phyloP scores from a whole-genome alignment of 2,797 vertebrate species.

The Syngnathus rostellatus region DNA sequence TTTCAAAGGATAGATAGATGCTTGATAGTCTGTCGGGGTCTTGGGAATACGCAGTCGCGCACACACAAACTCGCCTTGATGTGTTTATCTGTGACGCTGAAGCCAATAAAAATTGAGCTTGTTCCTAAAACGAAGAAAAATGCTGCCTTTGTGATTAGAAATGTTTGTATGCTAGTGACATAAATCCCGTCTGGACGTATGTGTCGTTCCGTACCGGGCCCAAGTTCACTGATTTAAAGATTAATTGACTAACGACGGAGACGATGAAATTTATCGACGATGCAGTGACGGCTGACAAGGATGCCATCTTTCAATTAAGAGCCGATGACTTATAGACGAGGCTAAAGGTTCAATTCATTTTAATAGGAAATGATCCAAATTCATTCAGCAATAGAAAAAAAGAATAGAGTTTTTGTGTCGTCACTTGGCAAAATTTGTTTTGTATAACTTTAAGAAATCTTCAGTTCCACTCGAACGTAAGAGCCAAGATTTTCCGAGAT shows the following conservation, averaged over 20 bases:
- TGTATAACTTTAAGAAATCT: constrained; percentile 12
- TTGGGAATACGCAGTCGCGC: constrained; percentile 85
- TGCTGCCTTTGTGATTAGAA: neutral
- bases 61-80: constrained; percentile 70
- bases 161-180: neutral
- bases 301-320: neutral
- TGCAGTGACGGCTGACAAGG: neutral
- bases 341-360: neutral
- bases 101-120: constrained; percentile 1
- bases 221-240: neutral
- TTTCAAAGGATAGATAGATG: constrained; percentile 95
- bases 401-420: neutral
- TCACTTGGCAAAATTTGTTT: constrained; percentile 9
- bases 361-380: neutral
- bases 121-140: neutral
- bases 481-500: neutral
- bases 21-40: constrained; percentile 86
- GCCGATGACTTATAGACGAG: neutral
- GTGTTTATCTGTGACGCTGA: neutral
- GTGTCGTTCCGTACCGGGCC: too few relatives aligned
- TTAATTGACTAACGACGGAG: neutral
- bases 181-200: neutral
- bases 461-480: constrained; percentile 8
- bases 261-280: neutral
- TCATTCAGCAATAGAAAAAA: neutral